These are phyloP conservation scores for Triplophysa tibetana DNA, from an alignment of 2,113 vertebrate species.

Conservation along the genomic window DNA sequence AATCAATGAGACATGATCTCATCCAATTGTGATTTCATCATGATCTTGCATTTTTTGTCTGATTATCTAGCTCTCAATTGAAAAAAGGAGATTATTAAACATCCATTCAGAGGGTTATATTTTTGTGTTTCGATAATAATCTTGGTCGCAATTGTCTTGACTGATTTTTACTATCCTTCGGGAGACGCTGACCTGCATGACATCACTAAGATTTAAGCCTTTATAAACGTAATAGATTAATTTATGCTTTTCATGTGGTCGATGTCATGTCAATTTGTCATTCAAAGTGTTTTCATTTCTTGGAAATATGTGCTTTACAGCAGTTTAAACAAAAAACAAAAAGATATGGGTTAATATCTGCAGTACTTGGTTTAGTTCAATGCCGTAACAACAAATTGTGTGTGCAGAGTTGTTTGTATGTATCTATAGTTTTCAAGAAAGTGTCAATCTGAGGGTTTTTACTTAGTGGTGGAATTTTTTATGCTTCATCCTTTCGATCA, in stretches of 20 bases:
- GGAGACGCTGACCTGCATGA: background rate
- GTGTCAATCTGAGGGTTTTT: background rate
- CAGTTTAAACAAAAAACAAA: slow-evolving; percentile 14
- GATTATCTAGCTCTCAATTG: background rate
- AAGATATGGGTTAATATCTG: slow-evolving; percentile 34
- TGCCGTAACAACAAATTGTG: too few species aligned
- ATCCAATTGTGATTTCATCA: background rate
- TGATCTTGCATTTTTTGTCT: background rate
- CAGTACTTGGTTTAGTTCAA: background rate
- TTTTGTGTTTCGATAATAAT: background rate
- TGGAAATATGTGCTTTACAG: background rate
- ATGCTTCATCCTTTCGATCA: background rate
- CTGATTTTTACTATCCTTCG: slow-evolving; percentile 26
- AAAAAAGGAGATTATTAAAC: background rate
- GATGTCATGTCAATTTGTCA: slow-evolving; percentile 34
- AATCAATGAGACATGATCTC: background rate
- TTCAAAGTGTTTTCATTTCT: slow-evolving; percentile 17
- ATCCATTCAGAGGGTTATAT: background rate
- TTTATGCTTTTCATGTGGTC: slow-evolving; percentile 37
- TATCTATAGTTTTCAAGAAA: background rate
- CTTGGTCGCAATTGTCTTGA: background rate
- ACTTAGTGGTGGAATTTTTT: background rate
- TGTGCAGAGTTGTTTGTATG: background rate
- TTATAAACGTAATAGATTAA: slow-evolving; percentile 25
- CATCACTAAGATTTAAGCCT: slow-evolving; percentile 28